These are phyloP conservation scores for Crossocerus cetratus DNA, from an alignment of 2,888 invertebrate species.

Conservation along the genomic window DNA sequence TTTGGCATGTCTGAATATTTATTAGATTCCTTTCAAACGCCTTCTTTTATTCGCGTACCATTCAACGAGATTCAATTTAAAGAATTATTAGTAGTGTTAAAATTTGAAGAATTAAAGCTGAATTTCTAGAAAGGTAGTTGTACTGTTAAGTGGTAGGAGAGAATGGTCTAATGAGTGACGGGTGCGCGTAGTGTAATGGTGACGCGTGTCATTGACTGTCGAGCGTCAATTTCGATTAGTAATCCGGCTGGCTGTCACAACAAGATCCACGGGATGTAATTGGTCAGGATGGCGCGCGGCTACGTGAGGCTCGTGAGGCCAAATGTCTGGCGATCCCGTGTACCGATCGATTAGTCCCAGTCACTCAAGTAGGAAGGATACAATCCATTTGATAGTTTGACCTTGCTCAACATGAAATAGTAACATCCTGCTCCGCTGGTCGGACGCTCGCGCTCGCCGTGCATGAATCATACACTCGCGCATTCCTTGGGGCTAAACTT, in stretches of 20 bases:
- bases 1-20: not conserved
- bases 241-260: constrained; percentile 29
- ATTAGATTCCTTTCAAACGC: too few species aligned
- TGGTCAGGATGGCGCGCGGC: constrained; percentile 9
- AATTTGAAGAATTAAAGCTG: too few species aligned
- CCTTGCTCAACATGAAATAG: constrained; percentile 17
- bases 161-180: too few species aligned
- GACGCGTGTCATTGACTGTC: not conserved
- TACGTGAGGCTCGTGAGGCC: constrained; percentile 24
- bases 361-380: constrained; percentile 6
- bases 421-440: constrained; percentile 6
- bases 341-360: constrained; percentile 13
- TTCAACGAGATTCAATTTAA: too few species aligned
- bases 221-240: constrained; percentile 9
- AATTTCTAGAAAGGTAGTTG: too few species aligned
- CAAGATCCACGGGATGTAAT: constrained; percentile 23
- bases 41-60: too few species aligned
- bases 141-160: too few species aligned
- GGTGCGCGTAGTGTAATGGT: constrained; percentile 9
- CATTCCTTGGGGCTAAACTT: too few species aligned
- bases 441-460: not conserved
- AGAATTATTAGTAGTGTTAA: too few species aligned
- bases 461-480: not conserved
- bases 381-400: constrained; percentile 12
- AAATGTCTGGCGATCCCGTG: constrained; percentile 33